phyloP scores from a whole-genome alignment of 2,888 invertebrate genomes.

The Leptura quadrifasciata region DNA sequence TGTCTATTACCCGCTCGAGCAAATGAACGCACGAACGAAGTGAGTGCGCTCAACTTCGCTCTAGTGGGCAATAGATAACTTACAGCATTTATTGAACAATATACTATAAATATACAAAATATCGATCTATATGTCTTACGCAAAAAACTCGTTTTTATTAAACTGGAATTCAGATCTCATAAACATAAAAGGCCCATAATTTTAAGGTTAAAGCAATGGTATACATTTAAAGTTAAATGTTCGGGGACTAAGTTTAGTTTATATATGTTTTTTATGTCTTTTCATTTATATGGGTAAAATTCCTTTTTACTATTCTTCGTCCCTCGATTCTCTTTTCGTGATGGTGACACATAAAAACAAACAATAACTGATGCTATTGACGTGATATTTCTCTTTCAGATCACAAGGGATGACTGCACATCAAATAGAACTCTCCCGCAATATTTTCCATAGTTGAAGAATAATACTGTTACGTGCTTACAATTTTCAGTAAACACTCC shows the following conservation, averaged over 20 bases:
- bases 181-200: constrained; percentile 5
- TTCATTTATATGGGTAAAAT: constrained; percentile 13
- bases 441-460: constrained; percentile 21
- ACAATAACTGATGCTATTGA: constrained; percentile 36
- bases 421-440: constrained; percentile 22
- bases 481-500: too few species aligned
- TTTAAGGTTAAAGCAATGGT: constrained; percentile 12
- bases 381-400: constrained; percentile 25
- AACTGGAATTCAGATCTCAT: background rate
- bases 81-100: too few species aligned
- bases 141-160: background rate
- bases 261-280: constrained; percentile 6
- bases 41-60: too few species aligned
- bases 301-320: constrained; percentile 20
- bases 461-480: too few species aligned
- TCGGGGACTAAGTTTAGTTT: constrained; percentile 15
- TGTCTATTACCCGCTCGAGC: too few species aligned
- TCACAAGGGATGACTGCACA: constrained; percentile 32
- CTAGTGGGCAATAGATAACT: too few species aligned
- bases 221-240: constrained; percentile 17
- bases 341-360: constrained; percentile 40
- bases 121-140: background rate
- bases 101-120: too few species aligned
- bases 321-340: constrained; percentile 20
- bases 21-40: too few species aligned